Base-by-base conservation (phyloP, 2,797 vertebrate species). In the Sorex maritimensis region DNA sequence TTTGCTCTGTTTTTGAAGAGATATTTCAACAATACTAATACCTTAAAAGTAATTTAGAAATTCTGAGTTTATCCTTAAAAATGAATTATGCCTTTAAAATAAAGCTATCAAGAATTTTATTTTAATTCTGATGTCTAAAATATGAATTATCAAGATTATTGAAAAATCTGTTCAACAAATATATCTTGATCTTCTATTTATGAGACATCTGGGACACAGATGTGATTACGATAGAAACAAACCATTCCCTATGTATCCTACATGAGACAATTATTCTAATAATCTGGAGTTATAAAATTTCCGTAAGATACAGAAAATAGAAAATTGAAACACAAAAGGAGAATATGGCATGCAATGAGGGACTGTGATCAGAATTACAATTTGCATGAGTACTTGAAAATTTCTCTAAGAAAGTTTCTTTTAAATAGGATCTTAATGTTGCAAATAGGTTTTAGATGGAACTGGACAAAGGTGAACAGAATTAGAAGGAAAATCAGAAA, bases 31-130 rank as follows among this genome's bases (percentile, higher is more conserved):
- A 73, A 71, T 19, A 34, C 13, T 34, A 85, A 88, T 41, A 78
- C 0, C 15, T 58, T 63, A 15, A 55, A 89, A n/a, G 71, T 72
- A 73, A 73, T 28, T 65, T 28, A 71, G 6, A 86, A 7, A 1
- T 87, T 90, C 72, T 34, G 10, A 71, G 46, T 81, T 91, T 89
- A 23, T 79, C n/a, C 74, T 74, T 74, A 55, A 55, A 65, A 65
- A 65, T 8, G 21, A 26, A 65, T 65, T 14, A 55, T 55, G 52
- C 13, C 61, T 65, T 65, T 65, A 65, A 63, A 23, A 24, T 65
- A 7, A 65, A 65, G 8, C 10, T 17, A 63, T 11, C 55, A 68
- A 75, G 1, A 46, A 12, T 34, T 75, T 86, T 61, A 49, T 58
- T 17, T 83, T 6, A 85, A 71, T 86, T 75, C 23, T n/a, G 75